Evolutionary conservation across 2,888 invertebrate species (phyloP), one percentile per base, ranked within the genome.

Genomic region (Ischnus inquisitorius): DNA sequence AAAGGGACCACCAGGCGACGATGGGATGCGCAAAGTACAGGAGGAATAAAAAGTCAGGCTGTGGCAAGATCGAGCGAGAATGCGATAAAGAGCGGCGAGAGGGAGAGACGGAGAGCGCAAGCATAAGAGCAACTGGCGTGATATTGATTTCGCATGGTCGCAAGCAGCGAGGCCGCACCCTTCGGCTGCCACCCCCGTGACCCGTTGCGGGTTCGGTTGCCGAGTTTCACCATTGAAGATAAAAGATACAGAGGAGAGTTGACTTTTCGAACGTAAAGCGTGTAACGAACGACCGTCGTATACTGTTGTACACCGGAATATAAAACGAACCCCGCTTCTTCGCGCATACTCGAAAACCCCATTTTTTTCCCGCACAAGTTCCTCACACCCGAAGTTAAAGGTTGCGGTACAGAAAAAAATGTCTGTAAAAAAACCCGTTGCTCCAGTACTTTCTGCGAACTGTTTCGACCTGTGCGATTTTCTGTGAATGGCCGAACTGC

Each of bases 111-210:
- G 62, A 62, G 76, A 69, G 71, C 69, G 60, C 34, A 22, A 22
- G 51, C 54, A 69, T 54, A 74, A 69, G 72, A 79, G 75, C 65
- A 82, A 71, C 74, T 72, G 57, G 54, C 82, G 82, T 72, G 85
- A 88, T 90, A 90, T 90, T 89, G 89, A 90, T 90, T 89, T 83
- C 84, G 84, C 78, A 83, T 71, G 74, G 79, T 78, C 83, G 83
- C 68, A 78, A 68, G 67, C 51, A 64, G 77, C 34, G 69, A 88
- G 83, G 87, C 89, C 88, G 88, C 89, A 89, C 89, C 89, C 88
- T 88, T 86, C 64, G 64, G 34, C 82, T 60, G 77, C 81, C 80
- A 83, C 87, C 78, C 84, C 85, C 76, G 67, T 84, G 84, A 84
- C 84, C 80, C 83, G 74, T 67, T 80, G 57, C 79, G 67, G 79